phyloP scores from a whole-genome alignment of 1,140 invertebrate genomes.

The Scaptomyza montana region DNA sequence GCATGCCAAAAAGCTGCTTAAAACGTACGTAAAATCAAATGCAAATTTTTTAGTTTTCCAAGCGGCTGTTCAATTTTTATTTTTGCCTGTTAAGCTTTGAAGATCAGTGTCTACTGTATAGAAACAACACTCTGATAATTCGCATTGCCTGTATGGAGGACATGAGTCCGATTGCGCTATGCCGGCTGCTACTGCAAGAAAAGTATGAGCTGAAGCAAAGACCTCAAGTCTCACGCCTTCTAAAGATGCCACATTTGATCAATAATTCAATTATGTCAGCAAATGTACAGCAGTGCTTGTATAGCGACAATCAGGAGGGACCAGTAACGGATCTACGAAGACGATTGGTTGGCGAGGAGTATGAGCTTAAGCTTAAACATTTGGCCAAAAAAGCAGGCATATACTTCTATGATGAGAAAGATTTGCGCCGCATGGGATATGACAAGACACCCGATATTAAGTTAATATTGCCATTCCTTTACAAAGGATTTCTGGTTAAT shows the following conservation, averaged over 20 bases:
- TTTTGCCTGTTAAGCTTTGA: conserved; percentile 47
- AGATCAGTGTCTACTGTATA: conserved; percentile 71
- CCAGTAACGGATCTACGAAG: conserved; percentile 89
- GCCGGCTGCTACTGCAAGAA: conserved; percentile 87
- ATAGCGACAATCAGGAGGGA: conserved; percentile 89
- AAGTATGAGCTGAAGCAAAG: conserved; percentile 83
- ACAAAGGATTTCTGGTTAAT: conserved; percentile 94
- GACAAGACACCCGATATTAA: conserved; percentile 98
- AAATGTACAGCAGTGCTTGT: conserved; percentile 87
- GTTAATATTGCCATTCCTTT: conserved; percentile 93
- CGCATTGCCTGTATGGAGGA: conserved; percentile 85
- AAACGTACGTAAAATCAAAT: conserved; percentile 45
- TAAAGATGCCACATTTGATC: conserved; percentile 89
- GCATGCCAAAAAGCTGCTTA: conserved; percentile 56
- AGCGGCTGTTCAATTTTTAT: not conserved
- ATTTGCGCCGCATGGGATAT: conserved; percentile 92
- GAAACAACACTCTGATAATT: conserved; percentile 85
- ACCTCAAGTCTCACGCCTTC: conserved; percentile 85
- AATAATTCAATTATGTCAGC: conserved; percentile 87
- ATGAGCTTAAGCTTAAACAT: conserved; percentile 88
- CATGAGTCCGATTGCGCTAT: conserved; percentile 87
- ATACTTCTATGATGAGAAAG: conserved; percentile 91
- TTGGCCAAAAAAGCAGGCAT: conserved; percentile 86
- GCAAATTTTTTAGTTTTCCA: not conserved
- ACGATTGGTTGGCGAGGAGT: conserved; percentile 89